These are phyloP conservation scores for Caenorhabditis afra DNA, from an alignment of 2,888 invertebrate genomes.

Conservation along the genomic window DNA sequence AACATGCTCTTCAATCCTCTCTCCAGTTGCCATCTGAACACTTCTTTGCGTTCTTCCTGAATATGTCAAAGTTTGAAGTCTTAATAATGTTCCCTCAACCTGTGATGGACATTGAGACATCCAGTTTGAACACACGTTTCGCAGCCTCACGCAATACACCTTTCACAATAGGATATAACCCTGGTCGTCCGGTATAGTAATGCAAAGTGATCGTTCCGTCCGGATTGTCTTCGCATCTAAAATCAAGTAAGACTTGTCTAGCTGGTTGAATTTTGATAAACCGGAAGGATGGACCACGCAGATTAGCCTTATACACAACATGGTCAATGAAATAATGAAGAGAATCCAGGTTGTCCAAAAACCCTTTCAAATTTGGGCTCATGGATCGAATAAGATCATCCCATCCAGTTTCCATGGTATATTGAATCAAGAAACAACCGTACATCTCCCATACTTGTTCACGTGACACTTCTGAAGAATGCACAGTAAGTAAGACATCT, in stretches of 20 bases:
- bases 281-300: conserved; percentile 83
- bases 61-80: too few relatives aligned
- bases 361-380: conserved; percentile 83
- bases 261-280: too few relatives aligned
- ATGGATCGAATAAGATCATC: conserved; percentile 77
- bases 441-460: conserved; percentile 80
- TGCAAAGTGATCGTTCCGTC: conserved; percentile 93
- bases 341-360: conserved; percentile 96
- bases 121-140: conserved; percentile 91
- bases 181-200: conserved; percentile 95
- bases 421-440: conserved; percentile 78
- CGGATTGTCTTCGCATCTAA: conserved; percentile 88
- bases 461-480: conserved; percentile 71
- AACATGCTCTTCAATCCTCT: conserved; percentile 76
- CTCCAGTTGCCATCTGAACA: conserved; percentile 77
- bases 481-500: background rate
- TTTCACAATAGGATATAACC: conserved; percentile 93
- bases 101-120: conserved; percentile 92
- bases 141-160: conserved; percentile 96
- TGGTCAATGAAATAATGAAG: conserved; percentile 85
- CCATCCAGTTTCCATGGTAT: conserved; percentile 80
- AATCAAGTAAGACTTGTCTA: too few relatives aligned
- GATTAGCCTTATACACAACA: conserved; percentile 79
- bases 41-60: conserved; percentile 85
- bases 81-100: conserved; percentile 82